These are phyloP conservation scores for Scaptomyza caliginosa DNA, from an alignment of 2,888 invertebrate species.

Conservation along the genomic window DNA sequence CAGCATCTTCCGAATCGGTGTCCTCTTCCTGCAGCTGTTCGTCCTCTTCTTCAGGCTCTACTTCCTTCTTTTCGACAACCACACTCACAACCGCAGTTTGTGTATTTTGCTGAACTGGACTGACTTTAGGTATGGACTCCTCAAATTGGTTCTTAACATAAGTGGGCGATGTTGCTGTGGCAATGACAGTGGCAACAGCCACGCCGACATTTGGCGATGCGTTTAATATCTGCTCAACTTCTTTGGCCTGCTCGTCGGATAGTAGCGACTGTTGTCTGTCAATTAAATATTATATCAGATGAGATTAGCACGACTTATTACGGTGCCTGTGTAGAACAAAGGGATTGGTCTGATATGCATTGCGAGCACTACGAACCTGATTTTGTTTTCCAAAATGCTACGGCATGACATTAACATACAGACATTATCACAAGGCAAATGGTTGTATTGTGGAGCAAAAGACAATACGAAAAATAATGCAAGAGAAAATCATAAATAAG, in stretches of 20 bases:
- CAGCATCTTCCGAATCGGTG: slow-evolving; percentile 78
- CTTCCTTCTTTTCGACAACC: slow-evolving; percentile 26
- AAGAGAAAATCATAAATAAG: slow-evolving; percentile 30
- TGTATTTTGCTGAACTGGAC: slow-evolving; percentile 41
- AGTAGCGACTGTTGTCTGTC: slow-evolving; percentile 91
- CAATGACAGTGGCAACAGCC: slow-evolving; percentile 81
- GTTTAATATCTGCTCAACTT: slow-evolving; percentile 92
- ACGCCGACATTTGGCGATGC: slow-evolving; percentile 84
- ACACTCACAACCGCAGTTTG: slow-evolving; percentile 53
- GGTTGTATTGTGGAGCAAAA: slow-evolving; percentile 43
- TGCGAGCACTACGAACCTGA: slow-evolving; percentile 87
- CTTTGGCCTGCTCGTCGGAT: slow-evolving; percentile 95
- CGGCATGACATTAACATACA: slow-evolving; percentile 44
- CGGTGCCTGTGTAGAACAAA: not conserved
- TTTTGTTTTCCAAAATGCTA: slow-evolving; percentile 93
- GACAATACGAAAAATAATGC: slow-evolving; percentile 45
- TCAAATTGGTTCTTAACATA: slow-evolving; percentile 81
- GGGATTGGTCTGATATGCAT: not conserved
- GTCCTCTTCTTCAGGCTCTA: slow-evolving; percentile 33
- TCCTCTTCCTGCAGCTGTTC: slow-evolving; percentile 45
- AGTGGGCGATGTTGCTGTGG: slow-evolving; percentile 78
- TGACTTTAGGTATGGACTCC: slow-evolving; percentile 32
- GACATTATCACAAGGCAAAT: slow-evolving; percentile 49
- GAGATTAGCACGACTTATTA: slow-evolving; percentile 4
- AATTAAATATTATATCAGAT: slow-evolving; percentile 29